Percentiles rank a stretch among this genome's conserved stretches.
These are phyloP conservation scores for Cyanoliseus patagonus DNA, from an alignment of 2,113 vertebrate genomes.

Conservation along the genomic window DNA sequence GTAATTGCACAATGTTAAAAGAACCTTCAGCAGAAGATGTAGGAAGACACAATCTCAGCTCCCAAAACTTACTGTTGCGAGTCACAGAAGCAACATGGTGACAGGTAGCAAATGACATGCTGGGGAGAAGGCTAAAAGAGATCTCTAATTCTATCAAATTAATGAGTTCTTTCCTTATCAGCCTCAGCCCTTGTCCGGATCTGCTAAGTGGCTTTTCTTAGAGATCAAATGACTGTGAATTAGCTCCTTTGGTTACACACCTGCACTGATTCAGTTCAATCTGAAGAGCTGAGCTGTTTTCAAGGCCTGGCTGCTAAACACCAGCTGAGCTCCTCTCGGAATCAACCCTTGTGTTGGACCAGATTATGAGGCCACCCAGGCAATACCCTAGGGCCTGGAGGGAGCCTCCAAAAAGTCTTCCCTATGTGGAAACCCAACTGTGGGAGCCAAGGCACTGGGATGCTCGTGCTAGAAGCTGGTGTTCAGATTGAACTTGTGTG, in stretches of 20 bases:
- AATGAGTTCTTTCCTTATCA: conserved; percentile 43
- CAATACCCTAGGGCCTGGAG: neutral
- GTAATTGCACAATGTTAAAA: neutral
- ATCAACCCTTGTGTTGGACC: neutral
- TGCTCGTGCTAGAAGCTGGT: fast-evolving
- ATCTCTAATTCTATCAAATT: conserved; percentile 11
- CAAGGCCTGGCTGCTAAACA: neutral
- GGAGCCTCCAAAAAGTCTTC: neutral
- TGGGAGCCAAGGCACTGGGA: neutral
- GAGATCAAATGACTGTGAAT: neutral
- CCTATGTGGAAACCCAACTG: neutral
- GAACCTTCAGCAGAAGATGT: neutral
- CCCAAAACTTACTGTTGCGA: neutral
- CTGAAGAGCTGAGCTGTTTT: neutral
- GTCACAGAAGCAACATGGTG: neutral
- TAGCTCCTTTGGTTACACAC: conserved; percentile 10
- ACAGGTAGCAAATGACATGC: neutral
- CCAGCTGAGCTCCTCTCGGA: neutral
- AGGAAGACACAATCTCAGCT: neutral
- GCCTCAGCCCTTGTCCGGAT: conserved; percentile 8
- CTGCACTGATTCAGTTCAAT: neutral
- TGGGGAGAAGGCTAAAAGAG: neutral
- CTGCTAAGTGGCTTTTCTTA: conserved; percentile 27
- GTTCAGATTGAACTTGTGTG: fast-evolving
- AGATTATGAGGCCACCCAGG: neutral